Conservation (phyloP, 2,888 invertebrate species). For the Macaria liturata region DNA sequence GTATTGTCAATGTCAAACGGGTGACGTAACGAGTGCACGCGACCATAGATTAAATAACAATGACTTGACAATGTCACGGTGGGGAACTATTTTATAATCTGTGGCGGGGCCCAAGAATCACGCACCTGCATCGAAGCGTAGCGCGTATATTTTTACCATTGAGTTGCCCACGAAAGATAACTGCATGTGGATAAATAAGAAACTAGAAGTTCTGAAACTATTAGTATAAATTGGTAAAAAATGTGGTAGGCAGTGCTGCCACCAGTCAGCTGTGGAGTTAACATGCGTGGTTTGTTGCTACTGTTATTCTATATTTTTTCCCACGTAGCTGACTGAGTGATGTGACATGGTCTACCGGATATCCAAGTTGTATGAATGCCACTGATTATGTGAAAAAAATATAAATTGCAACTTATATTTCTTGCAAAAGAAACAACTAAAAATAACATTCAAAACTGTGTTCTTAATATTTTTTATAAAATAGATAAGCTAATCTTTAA, state of each 20-base stretch:
- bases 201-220: no score
- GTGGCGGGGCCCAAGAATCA: conserved; percentile 41
- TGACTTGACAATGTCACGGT: conserved; percentile 56
- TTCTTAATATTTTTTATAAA: no score
- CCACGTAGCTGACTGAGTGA: conserved; percentile 27
- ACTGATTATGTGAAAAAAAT: conserved; percentile 6
- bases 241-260: no score
- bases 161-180: no score
- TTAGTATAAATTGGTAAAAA: no score
- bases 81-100: conserved; percentile 43
- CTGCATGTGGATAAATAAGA: no score
- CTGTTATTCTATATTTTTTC: conserved; percentile 36
- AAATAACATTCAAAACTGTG: no score
- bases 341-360: conserved; percentile 38
- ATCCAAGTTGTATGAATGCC: conserved; percentile 31
- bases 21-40: conserved; percentile 41
- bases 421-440: no score
- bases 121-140: conserved; percentile 49
- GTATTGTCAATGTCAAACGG: conserved; percentile 13
- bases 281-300: neutral
- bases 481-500: no score
- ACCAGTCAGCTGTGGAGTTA: no score
- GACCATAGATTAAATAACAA: conserved; percentile 7
- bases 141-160: conserved; percentile 43
- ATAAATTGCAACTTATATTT: neutral